Evolutionary conservation across 1,140 invertebrate species (phyloP).

Genomic region (Idris sp.): DNA sequence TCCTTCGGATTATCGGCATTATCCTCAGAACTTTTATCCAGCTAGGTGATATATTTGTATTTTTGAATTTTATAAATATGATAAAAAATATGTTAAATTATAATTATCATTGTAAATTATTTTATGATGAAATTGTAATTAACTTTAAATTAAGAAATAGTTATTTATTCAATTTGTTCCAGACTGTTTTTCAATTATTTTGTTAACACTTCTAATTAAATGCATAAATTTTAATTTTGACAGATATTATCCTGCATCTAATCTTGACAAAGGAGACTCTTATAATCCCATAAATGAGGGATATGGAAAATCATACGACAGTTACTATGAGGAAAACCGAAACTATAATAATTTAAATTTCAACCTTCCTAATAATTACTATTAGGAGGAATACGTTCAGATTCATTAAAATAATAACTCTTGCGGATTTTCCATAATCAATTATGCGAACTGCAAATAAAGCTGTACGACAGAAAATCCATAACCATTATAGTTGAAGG

Average conservation of each 20-base stretch:
- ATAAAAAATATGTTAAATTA: too few species aligned
- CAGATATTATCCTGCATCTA: slow-evolving; percentile 49
- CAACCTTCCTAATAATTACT: slow-evolving; percentile 37
- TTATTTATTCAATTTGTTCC: too few species aligned
- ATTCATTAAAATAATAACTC: slow-evolving; percentile 41
- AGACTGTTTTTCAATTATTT: too few species aligned
- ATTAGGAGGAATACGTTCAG: slow-evolving; percentile 41
- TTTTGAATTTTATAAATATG: too few species aligned
- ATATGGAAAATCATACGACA: slow-evolving; percentile 33
- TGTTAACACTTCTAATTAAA: too few species aligned
- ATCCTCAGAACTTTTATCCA: slow-evolving; percentile 39
- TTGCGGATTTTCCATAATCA: too few species aligned
- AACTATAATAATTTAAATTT: slow-evolving; percentile 38
- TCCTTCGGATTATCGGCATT: slow-evolving; percentile 37
- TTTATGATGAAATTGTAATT: too few species aligned
- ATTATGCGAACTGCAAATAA: slow-evolving; percentile 42
- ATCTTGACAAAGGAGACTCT: slow-evolving; percentile 25
- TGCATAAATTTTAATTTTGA: slow-evolving; percentile 14
- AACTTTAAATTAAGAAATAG: too few species aligned
- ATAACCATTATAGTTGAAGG: slow-evolving; percentile 63
- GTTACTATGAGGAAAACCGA: slow-evolving; percentile 38
- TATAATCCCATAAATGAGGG: slow-evolving; percentile 45
- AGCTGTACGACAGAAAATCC: slow-evolving; percentile 67
- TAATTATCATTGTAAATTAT: too few species aligned
- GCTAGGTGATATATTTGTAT: slow-evolving; percentile 27